Evolutionary conservation across 2,888 invertebrate species (phyloP).

Genomic region (Eupithecia dodoneata): DNA sequence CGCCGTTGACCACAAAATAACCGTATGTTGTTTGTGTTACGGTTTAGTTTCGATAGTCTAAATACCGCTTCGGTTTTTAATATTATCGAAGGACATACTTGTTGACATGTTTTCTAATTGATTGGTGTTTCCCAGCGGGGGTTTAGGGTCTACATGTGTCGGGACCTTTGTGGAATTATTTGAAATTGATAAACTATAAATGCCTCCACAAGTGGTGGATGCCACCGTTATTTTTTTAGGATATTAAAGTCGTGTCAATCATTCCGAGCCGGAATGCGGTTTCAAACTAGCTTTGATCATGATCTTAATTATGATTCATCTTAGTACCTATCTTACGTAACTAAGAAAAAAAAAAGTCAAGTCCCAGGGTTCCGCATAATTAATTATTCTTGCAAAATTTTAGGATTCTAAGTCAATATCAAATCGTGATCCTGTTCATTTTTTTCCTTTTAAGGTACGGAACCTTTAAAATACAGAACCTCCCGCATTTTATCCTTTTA

Average conservation of each 20-base stretch:
- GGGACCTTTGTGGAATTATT: constrained; percentile 81
- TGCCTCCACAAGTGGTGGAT: constrained; percentile 77
- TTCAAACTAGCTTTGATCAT: constrained; percentile 35
- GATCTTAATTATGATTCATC: constrained; percentile 36
- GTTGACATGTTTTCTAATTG: constrained; percentile 85
- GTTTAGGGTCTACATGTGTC: constrained; percentile 74
- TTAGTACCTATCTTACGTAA: not conserved
- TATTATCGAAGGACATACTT: constrained; percentile 81
- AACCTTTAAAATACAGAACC: not conserved
- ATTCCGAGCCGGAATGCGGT: constrained; percentile 42
- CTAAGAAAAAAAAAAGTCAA: not conserved
- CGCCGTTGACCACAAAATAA: constrained; percentile 59
- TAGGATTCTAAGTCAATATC: too few species aligned
- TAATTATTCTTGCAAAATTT: too few species aligned
- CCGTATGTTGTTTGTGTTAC: constrained; percentile 68
- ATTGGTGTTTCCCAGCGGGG: constrained; percentile 82
- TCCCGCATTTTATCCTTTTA: not conserved
- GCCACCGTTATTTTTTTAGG: constrained; percentile 77
- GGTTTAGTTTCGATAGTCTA: constrained; percentile 67
- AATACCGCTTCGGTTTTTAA: constrained; percentile 61
- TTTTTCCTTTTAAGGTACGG: too few species aligned
- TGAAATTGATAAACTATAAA: constrained; percentile 82
- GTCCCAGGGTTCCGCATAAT: too few species aligned
- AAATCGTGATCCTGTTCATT: too few species aligned
- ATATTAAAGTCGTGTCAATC: constrained; percentile 59